Base-by-base conservation (phyloP, 2,888 invertebrate genomes). In the Oxystoma pomonae region DNA sequence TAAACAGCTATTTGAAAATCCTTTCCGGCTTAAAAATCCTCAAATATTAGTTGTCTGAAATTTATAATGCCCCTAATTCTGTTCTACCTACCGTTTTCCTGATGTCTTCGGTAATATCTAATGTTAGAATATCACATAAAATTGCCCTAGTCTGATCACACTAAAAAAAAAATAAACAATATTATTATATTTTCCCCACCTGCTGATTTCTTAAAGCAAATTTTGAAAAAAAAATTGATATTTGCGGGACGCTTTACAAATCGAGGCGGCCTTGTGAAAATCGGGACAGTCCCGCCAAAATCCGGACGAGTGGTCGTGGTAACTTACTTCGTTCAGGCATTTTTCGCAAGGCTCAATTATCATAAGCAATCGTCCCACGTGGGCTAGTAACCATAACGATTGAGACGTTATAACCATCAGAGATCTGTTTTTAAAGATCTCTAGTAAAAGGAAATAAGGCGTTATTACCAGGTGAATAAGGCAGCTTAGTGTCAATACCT, bases 381-480 rank as follows among this genome's bases (percentile, higher is more conserved):
- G 72, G 5, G 58, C 67, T 3, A 68, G 9, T 50, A 70, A 20
- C 71, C 71, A 72, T 0, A 65, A 49, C 3, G 22, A 19, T 61
- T 71, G 70, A 17, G 70, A 19, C 5, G 62, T 57, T 17, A 86
- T 75, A 71, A 85, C 70, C n/a, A 65, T 57, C 16, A 57, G 17
- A 1, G 65, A 64, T 7, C 65, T 59, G 20, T 65, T 78, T 21
- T 58, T 66, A 19, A 67, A 56, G n/a, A 69, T 56, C 57, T 68
- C 68, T 9, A 65, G 55, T 1, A 72, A 51, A 7, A 73, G 50
- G 59, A 71, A 73, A 62, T 73, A 73, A 0, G 72, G 70, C 12
- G 72, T 72, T 5, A 70, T 68, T 16, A 72, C 69, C 16, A 73
- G 58, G 58, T 73, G 71, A 1, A 71, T 63, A 17, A 73, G 65